Evolutionary conservation across 2,113 vertebrate genomes (phyloP).

Genomic region (Sapayoa aenigma): DNA sequence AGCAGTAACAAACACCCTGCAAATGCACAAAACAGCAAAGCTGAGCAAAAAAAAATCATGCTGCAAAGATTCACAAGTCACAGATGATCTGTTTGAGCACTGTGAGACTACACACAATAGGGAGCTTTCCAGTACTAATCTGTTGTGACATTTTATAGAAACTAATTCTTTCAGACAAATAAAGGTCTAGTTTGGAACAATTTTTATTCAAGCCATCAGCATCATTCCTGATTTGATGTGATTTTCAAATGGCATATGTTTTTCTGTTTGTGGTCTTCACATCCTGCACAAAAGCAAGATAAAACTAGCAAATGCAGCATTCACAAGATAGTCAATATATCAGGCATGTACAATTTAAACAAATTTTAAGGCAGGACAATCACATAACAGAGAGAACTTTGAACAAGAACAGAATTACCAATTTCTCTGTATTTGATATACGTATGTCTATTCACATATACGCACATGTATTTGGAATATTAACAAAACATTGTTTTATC

Average conservation of each 20-base stretch:
- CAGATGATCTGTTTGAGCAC: slow-evolving; percentile 20
- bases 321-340: slow-evolving; percentile 24
- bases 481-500: not conserved
- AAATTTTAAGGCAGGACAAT: slow-evolving; percentile 42
- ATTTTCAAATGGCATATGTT: slow-evolving; percentile 31
- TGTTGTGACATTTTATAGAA: slow-evolving; percentile 50
- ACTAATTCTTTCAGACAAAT: slow-evolving; percentile 44
- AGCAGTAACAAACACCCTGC: not conserved
- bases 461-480: not conserved
- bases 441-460: not conserved
- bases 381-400: not conserved
- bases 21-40: not conserved
- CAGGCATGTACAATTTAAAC: slow-evolving; percentile 20
- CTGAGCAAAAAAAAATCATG: not conserved
- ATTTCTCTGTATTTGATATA: slow-evolving; percentile 7
- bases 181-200: slow-evolving; percentile 45
- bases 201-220: slow-evolving; percentile 30
- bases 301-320: slow-evolving; percentile 50
- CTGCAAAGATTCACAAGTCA: slow-evolving; percentile 24
- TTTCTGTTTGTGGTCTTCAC: slow-evolving; percentile 22
- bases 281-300: slow-evolving; percentile 24
- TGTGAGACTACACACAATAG: not conserved
- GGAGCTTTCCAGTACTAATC: slow-evolving; percentile 25
- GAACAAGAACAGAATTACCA: slow-evolving; percentile 12
- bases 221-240: slow-evolving; percentile 25